These are phyloP conservation scores for Muscicapa comitata DNA, from an alignment of 2,797 vertebrate genomes.

Conservation along the genomic window DNA sequence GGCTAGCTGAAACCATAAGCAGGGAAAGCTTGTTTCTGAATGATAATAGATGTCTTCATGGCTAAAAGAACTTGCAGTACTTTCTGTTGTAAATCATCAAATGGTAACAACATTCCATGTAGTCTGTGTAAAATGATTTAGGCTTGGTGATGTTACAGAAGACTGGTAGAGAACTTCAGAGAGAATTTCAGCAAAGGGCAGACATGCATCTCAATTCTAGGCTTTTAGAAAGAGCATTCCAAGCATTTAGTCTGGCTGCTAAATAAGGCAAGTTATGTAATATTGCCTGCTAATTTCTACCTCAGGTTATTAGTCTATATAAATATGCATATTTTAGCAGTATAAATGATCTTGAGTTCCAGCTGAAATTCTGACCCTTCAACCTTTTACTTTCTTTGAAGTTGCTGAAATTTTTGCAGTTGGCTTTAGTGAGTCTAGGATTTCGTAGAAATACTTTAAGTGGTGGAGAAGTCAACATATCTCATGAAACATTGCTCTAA, in stretches of 20 bases:
- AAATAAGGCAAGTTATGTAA: not conserved
- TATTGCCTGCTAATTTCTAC: not conserved
- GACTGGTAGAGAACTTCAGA: not conserved
- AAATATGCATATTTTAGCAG: not conserved
- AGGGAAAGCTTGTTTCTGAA: not conserved
- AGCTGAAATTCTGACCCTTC: constrained; percentile 8
- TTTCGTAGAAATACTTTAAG: constrained; percentile 9
- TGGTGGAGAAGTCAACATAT: not conserved
- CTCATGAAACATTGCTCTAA: not conserved
- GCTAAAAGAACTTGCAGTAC: not conserved
- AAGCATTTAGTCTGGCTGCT: not conserved
- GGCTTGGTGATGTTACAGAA: not conserved
- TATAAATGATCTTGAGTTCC: not conserved
- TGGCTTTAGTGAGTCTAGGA: not conserved
- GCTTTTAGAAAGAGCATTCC: not conserved
- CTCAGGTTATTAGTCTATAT: not conserved
- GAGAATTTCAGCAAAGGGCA: not conserved
- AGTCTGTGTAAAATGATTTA: not conserved
- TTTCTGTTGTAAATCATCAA: not conserved
- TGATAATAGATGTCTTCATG: not conserved
- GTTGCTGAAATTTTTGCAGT: not conserved
- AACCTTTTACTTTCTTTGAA: constrained; percentile 33
- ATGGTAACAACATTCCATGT: not conserved
- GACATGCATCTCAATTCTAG: not conserved
- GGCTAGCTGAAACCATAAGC: not conserved